Evolutionary conservation across 2,888 invertebrate genomes (phyloP).

Genomic region (Phragmatobia fuliginosa): DNA sequence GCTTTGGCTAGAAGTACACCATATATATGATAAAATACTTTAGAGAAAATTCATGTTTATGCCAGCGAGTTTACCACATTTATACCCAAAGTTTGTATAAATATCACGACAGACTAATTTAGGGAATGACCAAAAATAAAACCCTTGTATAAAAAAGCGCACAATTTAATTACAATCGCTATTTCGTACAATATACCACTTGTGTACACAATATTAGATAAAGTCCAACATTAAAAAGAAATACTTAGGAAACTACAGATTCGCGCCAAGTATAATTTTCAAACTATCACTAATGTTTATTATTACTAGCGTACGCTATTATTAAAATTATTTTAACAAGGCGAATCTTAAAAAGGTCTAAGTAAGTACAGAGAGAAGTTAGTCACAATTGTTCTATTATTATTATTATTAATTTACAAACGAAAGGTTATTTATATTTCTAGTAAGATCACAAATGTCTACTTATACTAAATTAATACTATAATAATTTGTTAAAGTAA

Average conservation of each 20-base stretch:
- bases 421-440: constrained; percentile 37
- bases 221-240: constrained; percentile 59
- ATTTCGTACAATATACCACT: constrained; percentile 60
- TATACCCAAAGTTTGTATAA: too few relatives aligned
- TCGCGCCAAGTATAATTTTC: constrained; percentile 58
- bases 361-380: constrained; percentile 48
- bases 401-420: constrained; percentile 41
- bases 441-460: constrained; percentile 56
- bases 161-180: constrained; percentile 67
- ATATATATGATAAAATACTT: too few relatives aligned
- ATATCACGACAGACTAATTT: too few relatives aligned
- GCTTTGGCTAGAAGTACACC: too few relatives aligned
- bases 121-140: constrained; percentile 27
- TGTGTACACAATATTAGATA: constrained; percentile 53
- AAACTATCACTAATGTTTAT: constrained; percentile 40
- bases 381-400: constrained; percentile 34
- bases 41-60: too few relatives aligned
- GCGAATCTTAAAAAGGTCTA: constrained; percentile 52
- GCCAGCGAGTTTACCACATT: too few relatives aligned
- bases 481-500: constrained; percentile 36
- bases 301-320: constrained; percentile 23
- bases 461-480: constrained; percentile 51
- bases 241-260: constrained; percentile 46
- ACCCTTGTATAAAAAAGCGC: constrained; percentile 62
- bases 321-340: constrained; percentile 55